Base-by-base conservation (phyloP, 2,113 vertebrate genomes). In the Macaca mulatta region DNA sequence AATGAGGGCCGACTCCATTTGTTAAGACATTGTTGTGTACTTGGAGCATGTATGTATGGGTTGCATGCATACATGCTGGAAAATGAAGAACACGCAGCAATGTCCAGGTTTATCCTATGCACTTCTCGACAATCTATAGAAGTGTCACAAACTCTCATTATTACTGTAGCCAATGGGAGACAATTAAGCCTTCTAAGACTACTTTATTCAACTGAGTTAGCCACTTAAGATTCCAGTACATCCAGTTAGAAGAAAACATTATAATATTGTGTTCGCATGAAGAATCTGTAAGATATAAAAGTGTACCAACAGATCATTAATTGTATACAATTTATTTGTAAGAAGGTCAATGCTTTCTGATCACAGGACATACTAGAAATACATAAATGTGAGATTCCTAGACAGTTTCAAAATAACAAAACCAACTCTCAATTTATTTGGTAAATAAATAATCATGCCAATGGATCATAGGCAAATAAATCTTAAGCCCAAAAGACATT, bases 381-480 rank as follows among this genome's bases (percentile, higher is more conserved):
- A 81, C 94, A 90, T 38, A 12, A 79, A 74, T 18, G 6, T 57
- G n/a, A 38, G 38, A 96, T 94, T 97, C 80, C 72, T 93, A 23
- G 74, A 50, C 43, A 82, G 61, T 90, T 95, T 83, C 3, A 48
- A 80, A 97, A 87, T 89, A 83, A 81, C 25, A 92, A 88, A 94
- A 78, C 25, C 30, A 64, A 55, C 59, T 95, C 69, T 35, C 55
- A 95, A 83, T 61, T 77, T 69, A 80, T 89, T 64, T 82, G 43
- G n/a, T 90, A 82, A 85, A 55, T 85, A 92, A 90, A 95, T 84
- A 90, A 84, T 67, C 70, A 64, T 67, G 35, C 32, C 80, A 87
- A 67, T 72, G 59, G 43, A 90, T 85, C 70, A 75, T 52, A 89
- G n/a, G 84, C 90, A 97, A 86, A 97, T 75, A 93, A 94, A 80